These are phyloP conservation scores for Siphamia tubifer DNA, from an alignment of 2,113 vertebrate species.

Conservation along the genomic window DNA sequence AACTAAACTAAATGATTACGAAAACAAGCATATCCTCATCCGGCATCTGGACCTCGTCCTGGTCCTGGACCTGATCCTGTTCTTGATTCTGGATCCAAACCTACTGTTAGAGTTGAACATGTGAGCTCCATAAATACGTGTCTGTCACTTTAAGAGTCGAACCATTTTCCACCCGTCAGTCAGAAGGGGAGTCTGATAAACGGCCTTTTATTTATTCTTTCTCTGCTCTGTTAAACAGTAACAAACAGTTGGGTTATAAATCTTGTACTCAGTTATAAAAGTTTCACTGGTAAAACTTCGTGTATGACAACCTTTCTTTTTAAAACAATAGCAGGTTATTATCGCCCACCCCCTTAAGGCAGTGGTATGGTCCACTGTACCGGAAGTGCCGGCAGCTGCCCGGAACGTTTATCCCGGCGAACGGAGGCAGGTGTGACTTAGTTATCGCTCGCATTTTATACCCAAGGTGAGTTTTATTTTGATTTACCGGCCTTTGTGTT, in stretches of 20 bases:
- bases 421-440: slow-evolving; percentile 24
- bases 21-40: no score
- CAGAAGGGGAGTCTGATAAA: not conserved
- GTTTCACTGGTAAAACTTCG: fast-evolving
- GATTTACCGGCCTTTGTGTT: fast-evolving
- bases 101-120: no score
- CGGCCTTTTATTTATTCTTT: fast-evolving
- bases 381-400: slow-evolving; percentile 51
- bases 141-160: slow-evolving; percentile 35
- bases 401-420: not conserved
- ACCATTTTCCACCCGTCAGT: not conserved
- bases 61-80: no score
- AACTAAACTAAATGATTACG: no score
- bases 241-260: no score
- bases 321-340: not conserved
- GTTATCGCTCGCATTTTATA: not conserved
- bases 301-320: not conserved
- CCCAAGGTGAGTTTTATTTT: slow-evolving; percentile 3
- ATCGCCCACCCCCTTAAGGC: not conserved
- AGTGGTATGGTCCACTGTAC: slow-evolving; percentile 26
- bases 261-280: no score
- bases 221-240: not conserved
- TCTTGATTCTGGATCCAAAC: no score
- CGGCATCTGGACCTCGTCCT: no score
- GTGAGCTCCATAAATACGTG: slow-evolving; percentile 3